Percentiles rank a stretch among this genome's conserved stretches.
These are phyloP conservation scores for Lipophrys pholis DNA, from an alignment of 2,113 vertebrate species.

Conservation along the genomic window DNA sequence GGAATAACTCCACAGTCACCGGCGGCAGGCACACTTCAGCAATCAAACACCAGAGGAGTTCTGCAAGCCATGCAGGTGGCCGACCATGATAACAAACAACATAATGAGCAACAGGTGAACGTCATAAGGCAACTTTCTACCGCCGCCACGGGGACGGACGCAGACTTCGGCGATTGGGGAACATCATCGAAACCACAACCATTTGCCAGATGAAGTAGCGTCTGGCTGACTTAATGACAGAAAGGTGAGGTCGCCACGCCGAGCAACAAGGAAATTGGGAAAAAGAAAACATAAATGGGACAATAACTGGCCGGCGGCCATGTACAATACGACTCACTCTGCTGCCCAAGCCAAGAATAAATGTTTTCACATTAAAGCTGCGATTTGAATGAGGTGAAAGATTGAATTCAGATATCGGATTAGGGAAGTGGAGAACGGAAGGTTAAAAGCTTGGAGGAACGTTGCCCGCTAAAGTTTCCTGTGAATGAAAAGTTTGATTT, in stretches of 20 bases:
- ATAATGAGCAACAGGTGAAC: slow-evolving; percentile 75
- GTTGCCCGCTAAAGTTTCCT: not conserved
- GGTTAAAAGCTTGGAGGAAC: not conserved
- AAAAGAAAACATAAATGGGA: not conserved
- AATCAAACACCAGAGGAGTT: slow-evolving; percentile 46
- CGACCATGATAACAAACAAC: slow-evolving; percentile 56
- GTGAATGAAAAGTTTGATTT: not conserved
- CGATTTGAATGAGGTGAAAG: slow-evolving; percentile 50
- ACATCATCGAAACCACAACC: slow-evolving; percentile 67
- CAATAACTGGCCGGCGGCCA: slow-evolving; percentile 24
- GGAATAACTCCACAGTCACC: not conserved
- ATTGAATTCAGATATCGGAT: slow-evolving; percentile 33
- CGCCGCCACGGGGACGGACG: slow-evolving; percentile 50
- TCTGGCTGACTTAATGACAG: slow-evolving; percentile 76
- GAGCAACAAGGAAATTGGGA: slow-evolving; percentile 9
- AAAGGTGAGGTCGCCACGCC: slow-evolving; percentile 66
- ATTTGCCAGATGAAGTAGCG: slow-evolving; percentile 82
- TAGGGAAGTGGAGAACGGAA: slow-evolving; percentile 19
- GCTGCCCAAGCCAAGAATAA: slow-evolving; percentile 45
- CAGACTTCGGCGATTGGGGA: slow-evolving; percentile 55
- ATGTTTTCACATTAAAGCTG: slow-evolving; percentile 57
- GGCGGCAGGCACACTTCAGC: slow-evolving; percentile 30
- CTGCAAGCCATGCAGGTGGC: slow-evolving; percentile 44
- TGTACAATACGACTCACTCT: slow-evolving; percentile 18
- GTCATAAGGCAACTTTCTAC: slow-evolving; percentile 50